phyloP scores from a whole-genome alignment of 1,140 invertebrate species.

The Battus philenor region DNA sequence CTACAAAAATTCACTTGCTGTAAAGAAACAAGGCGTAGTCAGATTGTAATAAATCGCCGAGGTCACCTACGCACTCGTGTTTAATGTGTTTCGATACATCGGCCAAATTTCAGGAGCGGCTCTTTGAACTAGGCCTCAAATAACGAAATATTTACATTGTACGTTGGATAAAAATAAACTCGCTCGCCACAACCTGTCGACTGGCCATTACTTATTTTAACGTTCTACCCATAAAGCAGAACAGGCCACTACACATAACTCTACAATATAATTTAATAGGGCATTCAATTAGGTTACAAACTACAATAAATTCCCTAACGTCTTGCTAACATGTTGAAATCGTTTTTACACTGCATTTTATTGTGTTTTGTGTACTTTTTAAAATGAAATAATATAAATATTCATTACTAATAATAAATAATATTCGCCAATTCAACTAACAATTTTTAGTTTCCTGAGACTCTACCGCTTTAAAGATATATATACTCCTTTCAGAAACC shows the following conservation, averaged over 20 bases:
- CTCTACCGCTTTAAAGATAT: too few relatives aligned
- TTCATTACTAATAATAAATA: too few relatives aligned
- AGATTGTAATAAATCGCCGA: constrained; percentile 23
- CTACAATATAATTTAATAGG: constrained; percentile 22
- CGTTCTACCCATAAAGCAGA: constrained; percentile 52
- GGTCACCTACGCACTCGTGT: constrained; percentile 45
- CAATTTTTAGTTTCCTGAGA: too few relatives aligned
- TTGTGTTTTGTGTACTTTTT: too few relatives aligned
- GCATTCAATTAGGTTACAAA: constrained; percentile 15
- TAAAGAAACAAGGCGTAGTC: neutral
- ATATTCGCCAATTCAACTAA: too few relatives aligned
- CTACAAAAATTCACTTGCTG: too few relatives aligned
- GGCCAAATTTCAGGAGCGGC: constrained; percentile 44
- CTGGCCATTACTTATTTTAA: constrained; percentile 57
- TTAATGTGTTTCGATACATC: constrained; percentile 59
- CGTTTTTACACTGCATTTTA: too few relatives aligned
- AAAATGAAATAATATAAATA: too few relatives aligned
- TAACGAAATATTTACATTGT: constrained; percentile 60
- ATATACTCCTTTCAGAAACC: too few relatives aligned
- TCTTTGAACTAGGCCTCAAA: constrained; percentile 57
- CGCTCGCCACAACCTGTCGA: constrained; percentile 49
- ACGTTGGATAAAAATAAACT: constrained; percentile 50
- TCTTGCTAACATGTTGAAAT: constrained; percentile 9
- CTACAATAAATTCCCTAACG: constrained; percentile 15
- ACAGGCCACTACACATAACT: constrained; percentile 32